These are phyloP conservation scores for Liolophura sinensis DNA, from an alignment of 1,140 invertebrate species.

Conservation along the genomic window DNA sequence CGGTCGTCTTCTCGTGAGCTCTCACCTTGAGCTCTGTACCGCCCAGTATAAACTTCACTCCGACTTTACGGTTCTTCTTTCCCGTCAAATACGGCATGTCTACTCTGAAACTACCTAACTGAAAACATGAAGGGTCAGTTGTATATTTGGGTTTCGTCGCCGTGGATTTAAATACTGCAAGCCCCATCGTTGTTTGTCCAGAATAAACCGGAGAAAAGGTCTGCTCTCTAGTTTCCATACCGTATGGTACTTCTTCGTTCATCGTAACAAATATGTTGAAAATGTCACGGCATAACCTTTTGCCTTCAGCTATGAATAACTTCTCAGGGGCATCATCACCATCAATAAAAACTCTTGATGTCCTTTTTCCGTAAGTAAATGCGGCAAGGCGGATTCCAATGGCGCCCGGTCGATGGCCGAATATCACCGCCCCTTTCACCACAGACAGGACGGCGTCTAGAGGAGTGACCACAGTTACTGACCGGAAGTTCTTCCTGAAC, in stretches of 20 bases:
- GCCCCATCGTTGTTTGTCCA: slow-evolving; percentile 15
- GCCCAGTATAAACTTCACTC: slow-evolving; percentile 24
- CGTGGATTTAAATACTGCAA: slow-evolving; percentile 18
- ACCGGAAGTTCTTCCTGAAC: slow-evolving; percentile 3
- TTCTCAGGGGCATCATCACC: not conserved
- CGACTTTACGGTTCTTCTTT: slow-evolving; percentile 16
- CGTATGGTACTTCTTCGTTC: no score
- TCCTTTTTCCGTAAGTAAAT: slow-evolving; percentile 27
- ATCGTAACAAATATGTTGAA: no score
- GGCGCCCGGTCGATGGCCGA: slow-evolving; percentile 21
- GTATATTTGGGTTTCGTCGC: slow-evolving; percentile 18
- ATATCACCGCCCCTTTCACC: slow-evolving; percentile 20
- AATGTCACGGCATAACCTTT: no score
- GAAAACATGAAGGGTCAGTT: slow-evolving; percentile 15
- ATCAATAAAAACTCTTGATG: slow-evolving; percentile 10
- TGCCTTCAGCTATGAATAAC: no score
- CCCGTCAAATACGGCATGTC: slow-evolving; percentile 16
- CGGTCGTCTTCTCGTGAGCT: slow-evolving; percentile 14
- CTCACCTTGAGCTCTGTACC: slow-evolving; percentile 27
- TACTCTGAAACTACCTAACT: slow-evolving; percentile 23
- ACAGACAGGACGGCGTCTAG: slow-evolving; percentile 9
- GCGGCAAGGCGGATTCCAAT: slow-evolving; percentile 20
- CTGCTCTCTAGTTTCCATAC: slow-evolving; percentile 1
- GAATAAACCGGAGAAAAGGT: slow-evolving; percentile 12
- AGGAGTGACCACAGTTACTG: not conserved